Evolutionary conservation across 2,888 invertebrate species (phyloP), one percentile per base, ranked within the genome.

Genomic region (Drosophila ezoana): DNA sequence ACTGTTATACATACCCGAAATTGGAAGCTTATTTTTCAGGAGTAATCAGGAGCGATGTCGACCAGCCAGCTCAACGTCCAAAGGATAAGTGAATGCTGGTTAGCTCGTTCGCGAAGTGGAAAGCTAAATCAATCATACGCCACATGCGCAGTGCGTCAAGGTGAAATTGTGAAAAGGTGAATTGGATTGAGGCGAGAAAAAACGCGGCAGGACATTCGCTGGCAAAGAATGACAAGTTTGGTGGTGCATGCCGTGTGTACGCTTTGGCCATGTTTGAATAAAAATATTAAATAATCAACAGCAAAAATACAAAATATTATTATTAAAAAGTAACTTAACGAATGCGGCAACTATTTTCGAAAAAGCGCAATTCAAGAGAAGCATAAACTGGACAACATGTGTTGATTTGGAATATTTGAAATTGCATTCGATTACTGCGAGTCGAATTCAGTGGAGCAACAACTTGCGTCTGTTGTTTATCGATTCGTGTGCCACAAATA

Each of bases 51-150:
- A 48, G 6, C 18, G 5, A 23, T 35, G 37, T 20, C 18, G 14
- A 47, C 57, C 63, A 35, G 14, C 20, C 37, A 35, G 49, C 28
- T 20, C 14, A 11, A 35, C 8, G 45, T 23, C 38, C 41, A 37
- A 41, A 16, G 48, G 38, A 41, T 37, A 47, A 47, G 23, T 63
- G 47, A 64, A 28, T 70, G 51, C 53, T 10, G 35, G 18, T 43
- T 33, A 11, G 32, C 9, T 28, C 28, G 28, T 28, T 0, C 28
- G 8, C 0, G 0, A 40, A 49, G 28, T 51, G 48, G 28, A 57
- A 20, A 10, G 43, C 58, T 80, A 90, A 90, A 90, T 91, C 87
- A 80, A 90, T 91, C 76, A 80, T 89, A 77, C 71, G 68, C 77
- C 82, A 81, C 91, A 84, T 91, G 91, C 90, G 90, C 90, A 78